phyloP scores from a whole-genome alignment of 1,140 invertebrate genomes.

The Drosophila pectinifera region DNA sequence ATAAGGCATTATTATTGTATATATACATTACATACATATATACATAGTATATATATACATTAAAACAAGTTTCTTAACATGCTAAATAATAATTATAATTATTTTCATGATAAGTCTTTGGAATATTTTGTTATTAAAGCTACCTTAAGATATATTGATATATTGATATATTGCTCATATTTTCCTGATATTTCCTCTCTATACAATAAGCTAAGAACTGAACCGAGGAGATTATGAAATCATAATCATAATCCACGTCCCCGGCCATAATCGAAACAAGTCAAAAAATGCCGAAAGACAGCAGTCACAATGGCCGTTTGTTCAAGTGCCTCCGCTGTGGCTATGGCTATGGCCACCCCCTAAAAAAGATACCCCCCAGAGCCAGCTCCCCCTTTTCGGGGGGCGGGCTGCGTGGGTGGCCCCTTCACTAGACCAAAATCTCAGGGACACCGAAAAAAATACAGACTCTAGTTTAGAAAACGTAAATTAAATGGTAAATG shows the following conservation, averaged over 20 bases:
- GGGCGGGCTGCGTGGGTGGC: constrained; percentile 44
- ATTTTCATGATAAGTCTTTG: too few relatives aligned
- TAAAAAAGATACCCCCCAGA: constrained; percentile 15
- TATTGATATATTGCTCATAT: neutral
- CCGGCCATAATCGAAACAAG: constrained; percentile 75
- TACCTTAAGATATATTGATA: neutral
- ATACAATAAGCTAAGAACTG: constrained; percentile 19
- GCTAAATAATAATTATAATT: too few relatives aligned
- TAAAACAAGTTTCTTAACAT: too few relatives aligned
- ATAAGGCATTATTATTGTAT: too few relatives aligned
- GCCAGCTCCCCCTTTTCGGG: neutral
- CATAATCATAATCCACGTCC: constrained; percentile 36
- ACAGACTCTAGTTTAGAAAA: too few relatives aligned
- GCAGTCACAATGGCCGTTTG: constrained; percentile 62
- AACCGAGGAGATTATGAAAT: constrained; percentile 78
- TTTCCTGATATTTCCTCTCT: neutral
- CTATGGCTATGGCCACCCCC: constrained; percentile 31
- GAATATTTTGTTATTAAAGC: too few relatives aligned
- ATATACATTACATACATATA: too few relatives aligned
- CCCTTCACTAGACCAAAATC: constrained; percentile 44
- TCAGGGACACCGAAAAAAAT: neutral
- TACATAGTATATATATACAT: too few relatives aligned
- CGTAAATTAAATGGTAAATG: neutral
- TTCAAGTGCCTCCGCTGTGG: constrained; percentile 41
- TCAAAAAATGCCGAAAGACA: constrained; percentile 70